A percentile compares a stretch with the other conserved stretches of the same genome.
Conservation (phyloP, 2,888 invertebrate genomes). For the Oxyscelio sp. region DNA sequence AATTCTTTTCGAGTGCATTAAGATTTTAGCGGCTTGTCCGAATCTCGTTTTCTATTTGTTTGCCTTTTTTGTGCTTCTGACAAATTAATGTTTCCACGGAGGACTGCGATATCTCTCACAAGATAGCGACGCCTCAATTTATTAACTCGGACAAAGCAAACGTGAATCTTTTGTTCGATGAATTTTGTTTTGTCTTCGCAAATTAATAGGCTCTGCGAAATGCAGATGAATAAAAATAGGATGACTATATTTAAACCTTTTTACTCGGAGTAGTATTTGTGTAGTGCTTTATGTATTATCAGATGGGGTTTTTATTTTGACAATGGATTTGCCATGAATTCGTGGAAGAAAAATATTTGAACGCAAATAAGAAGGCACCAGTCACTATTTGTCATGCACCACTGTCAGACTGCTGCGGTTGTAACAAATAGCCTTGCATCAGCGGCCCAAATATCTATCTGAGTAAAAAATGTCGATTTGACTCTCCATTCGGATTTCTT, state of each 20-base stretch:
- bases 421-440: slow-evolving; percentile 66
- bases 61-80: slow-evolving; percentile 52
- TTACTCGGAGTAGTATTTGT: slow-evolving; percentile 25
- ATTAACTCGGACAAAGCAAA: slow-evolving; percentile 65
- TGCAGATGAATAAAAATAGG: slow-evolving; percentile 52
- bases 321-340: slow-evolving; percentile 46
- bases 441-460: slow-evolving; percentile 53
- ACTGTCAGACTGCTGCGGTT: slow-evolving; percentile 50
- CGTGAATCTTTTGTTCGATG: slow-evolving; percentile 63
- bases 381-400: slow-evolving; percentile 68
- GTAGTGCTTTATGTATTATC: slow-evolving; percentile 40
- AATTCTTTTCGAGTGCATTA: slow-evolving; percentile 76
- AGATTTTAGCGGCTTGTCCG: slow-evolving; percentile 74
- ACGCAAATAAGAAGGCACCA: slow-evolving; percentile 65
- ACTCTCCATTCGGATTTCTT: slow-evolving; percentile 64
- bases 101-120: slow-evolving; percentile 52
- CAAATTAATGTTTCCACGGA: slow-evolving; percentile 73
- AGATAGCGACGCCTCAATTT: slow-evolving; percentile 68
- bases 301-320: slow-evolving; percentile 51
- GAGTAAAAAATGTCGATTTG: slow-evolving; percentile 61
- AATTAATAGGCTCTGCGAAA: slow-evolving; percentile 61
- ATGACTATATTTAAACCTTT: slow-evolving; percentile 24
- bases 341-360: slow-evolving; percentile 63
- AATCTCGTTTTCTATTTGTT: slow-evolving; percentile 48
- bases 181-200: slow-evolving; percentile 72